phyloP scores from a whole-genome alignment of 1,140 invertebrate species.

The Pseudomyrmex gracilis region DNA sequence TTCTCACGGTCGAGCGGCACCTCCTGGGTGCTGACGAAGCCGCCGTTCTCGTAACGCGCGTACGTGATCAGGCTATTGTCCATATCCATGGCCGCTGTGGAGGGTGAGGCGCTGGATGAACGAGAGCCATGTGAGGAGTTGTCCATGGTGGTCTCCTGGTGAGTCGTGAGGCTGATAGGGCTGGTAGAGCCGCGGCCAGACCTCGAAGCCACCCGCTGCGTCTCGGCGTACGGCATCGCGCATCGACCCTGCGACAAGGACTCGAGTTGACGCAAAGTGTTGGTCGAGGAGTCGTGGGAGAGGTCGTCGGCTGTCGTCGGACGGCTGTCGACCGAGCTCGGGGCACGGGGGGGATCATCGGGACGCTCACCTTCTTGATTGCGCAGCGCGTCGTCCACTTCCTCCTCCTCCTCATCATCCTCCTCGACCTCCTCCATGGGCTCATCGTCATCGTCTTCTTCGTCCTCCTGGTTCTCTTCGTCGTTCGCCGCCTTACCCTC shows the following conservation, averaged over 20 bases:
- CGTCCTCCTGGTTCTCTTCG: slow-evolving; percentile 71
- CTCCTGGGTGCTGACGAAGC: slow-evolving; percentile 90
- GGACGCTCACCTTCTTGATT: slow-evolving; percentile 85
- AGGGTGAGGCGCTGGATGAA: slow-evolving; percentile 85
- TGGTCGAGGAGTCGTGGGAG: slow-evolving; percentile 87
- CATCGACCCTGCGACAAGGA: slow-evolving; percentile 91
- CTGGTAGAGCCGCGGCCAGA: slow-evolving; percentile 85
- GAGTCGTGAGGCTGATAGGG: slow-evolving; percentile 82
- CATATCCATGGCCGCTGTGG: slow-evolving; percentile 84
- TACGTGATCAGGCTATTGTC: slow-evolving; percentile 86
- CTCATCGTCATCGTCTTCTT: slow-evolving; percentile 67
- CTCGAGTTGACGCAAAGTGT: slow-evolving; percentile 92
- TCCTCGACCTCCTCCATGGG: slow-evolving; percentile 69
- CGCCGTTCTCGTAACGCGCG: slow-evolving; percentile 90
- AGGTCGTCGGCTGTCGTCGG: slow-evolving; percentile 86
- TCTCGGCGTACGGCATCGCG: slow-evolving; percentile 78
- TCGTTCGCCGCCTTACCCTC: slow-evolving; percentile 61
- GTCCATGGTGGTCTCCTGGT: slow-evolving; percentile 82
- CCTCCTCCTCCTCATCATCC: slow-evolving; percentile 78
- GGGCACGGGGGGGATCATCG: slow-evolving; percentile 84
- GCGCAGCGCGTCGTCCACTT: slow-evolving; percentile 79
- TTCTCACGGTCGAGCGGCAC: slow-evolving; percentile 94
- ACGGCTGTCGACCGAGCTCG: slow-evolving; percentile 87
- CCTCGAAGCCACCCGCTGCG: slow-evolving; percentile 80
- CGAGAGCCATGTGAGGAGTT: slow-evolving; percentile 84